Evolutionary conservation across 2,888 invertebrate genomes (phyloP).

Genomic region (Mythimna vitellina): DNA sequence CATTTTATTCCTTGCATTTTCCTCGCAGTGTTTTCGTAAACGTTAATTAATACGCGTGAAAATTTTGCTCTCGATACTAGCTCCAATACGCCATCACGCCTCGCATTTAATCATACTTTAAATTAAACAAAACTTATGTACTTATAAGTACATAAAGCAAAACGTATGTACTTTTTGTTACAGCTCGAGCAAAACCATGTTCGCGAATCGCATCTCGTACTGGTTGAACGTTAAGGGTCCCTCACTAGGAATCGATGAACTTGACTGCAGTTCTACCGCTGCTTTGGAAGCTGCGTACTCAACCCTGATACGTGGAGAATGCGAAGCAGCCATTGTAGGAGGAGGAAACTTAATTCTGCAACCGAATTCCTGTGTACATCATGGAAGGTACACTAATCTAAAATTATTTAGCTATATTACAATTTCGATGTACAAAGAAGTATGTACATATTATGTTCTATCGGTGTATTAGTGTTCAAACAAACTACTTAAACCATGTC

Average conservation of each 20-base stretch:
- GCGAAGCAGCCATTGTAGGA: conserved; percentile 91
- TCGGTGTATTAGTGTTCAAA: no score
- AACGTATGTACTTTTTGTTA: conserved; percentile 12
- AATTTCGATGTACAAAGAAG: no score
- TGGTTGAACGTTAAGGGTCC: conserved; percentile 63
- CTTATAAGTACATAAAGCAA: neutral
- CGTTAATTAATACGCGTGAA: no score
- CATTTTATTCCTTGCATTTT: no score
- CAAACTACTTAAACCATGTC: no score
- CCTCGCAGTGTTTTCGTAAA: no score
- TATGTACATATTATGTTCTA: no score
- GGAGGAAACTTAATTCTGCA: conserved; percentile 90
- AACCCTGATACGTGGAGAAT: conserved; percentile 70
- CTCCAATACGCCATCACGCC: no score
- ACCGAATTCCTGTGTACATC: conserved; percentile 82
- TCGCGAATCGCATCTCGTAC: conserved; percentile 64
- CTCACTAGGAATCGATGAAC: conserved; percentile 76
- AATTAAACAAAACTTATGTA: no score
- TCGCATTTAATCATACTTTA: no score
- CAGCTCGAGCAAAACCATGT: conserved; percentile 74
- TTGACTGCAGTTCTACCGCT: conserved; percentile 77
- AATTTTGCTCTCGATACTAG: no score
- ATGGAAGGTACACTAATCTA: conserved; percentile 69
- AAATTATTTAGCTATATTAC: no score
- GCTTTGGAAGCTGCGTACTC: conserved; percentile 77